Conservation (phyloP, 2,888 invertebrate species). For the Phalera bucephala region DNA sequence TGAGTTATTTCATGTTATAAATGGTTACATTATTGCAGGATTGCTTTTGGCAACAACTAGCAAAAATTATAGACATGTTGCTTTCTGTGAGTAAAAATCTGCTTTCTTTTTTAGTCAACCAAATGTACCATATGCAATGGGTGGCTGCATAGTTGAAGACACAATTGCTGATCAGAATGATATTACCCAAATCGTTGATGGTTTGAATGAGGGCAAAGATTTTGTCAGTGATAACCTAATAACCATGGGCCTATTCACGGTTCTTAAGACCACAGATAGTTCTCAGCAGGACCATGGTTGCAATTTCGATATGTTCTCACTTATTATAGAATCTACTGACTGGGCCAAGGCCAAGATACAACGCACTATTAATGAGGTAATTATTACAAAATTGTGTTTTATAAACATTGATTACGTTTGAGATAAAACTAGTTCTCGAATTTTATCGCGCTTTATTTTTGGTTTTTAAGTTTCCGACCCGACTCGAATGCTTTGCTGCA, state of each 20-base stretch:
- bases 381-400: not conserved
- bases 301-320: conserved; percentile 68
- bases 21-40: no score
- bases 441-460: not conserved
- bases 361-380: conserved; percentile 60
- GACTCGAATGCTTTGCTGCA: not conserved
- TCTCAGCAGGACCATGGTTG: conserved; percentile 12
- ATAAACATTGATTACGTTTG: no score
- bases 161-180: conserved; percentile 49
- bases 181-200: conserved; percentile 48
- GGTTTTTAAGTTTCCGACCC: not conserved
- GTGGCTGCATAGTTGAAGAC: conserved; percentile 73
- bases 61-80: no score
- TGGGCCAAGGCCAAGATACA: conserved; percentile 64
- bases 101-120: conserved; percentile 71
- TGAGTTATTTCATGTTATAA: no score
- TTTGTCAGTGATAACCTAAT: conserved; percentile 61
- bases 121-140: conserved; percentile 67
- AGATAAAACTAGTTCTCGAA: no score
- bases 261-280: conserved; percentile 46
- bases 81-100: no score
- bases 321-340: conserved; percentile 59
- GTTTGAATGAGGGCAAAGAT: conserved; percentile 45
- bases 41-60: no score
- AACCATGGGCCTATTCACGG: conserved; percentile 64